These are phyloP conservation scores for Megaleporinus macrocephalus DNA, from an alignment of 2,113 vertebrate genomes.

Conservation along the genomic window DNA sequence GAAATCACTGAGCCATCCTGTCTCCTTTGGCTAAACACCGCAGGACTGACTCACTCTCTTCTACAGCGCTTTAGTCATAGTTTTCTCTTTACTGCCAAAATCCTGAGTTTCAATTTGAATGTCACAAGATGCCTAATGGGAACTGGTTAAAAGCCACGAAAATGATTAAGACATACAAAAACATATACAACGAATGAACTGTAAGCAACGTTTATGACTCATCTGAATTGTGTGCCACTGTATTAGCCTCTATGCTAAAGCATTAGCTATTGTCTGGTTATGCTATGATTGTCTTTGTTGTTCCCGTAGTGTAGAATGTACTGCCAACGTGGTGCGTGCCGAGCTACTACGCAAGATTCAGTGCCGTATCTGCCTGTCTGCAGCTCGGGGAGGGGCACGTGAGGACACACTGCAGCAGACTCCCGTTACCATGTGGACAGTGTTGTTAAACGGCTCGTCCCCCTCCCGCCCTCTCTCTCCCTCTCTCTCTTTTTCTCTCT, in stretches of 20 bases:
- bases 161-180: neutral
- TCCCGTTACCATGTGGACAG: slow-evolving; percentile 17
- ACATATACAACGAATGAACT: neutral
- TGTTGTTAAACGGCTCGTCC: slow-evolving; percentile 15
- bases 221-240: neutral
- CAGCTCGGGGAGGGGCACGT: slow-evolving; percentile 5
- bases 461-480: neutral
- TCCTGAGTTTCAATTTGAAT: neutral
- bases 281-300: neutral
- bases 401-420: slow-evolving; percentile 43
- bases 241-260: neutral
- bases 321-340: neutral
- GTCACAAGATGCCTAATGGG: neutral
- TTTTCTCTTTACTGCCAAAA: neutral
- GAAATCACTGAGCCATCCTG: neutral
- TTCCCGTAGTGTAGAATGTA: neutral
- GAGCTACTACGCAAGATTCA: neutral
- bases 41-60: slow-evolving; percentile 15
- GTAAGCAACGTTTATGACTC: neutral
- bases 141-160: neutral
- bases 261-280: neutral
- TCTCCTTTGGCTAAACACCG: neutral
- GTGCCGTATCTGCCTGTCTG: neutral
- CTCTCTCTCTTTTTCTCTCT: neutral
- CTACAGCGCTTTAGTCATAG: neutral